Base-by-base conservation (phyloP, 23 tunicate genomes). In the Clavelina lepadiformis region DNA sequence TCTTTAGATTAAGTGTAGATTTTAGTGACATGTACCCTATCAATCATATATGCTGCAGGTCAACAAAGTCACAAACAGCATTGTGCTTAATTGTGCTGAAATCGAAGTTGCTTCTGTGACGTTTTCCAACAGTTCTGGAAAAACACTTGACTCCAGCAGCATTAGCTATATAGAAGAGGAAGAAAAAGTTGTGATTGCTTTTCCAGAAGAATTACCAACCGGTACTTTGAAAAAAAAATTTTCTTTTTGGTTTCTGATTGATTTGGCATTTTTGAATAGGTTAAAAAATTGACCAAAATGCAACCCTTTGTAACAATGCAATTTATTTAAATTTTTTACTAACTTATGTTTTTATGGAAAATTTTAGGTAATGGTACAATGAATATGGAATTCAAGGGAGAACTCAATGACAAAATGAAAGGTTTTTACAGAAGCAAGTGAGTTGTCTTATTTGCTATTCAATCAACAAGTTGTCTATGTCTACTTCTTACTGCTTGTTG, bases 391-490 rank as follows among this genome's bases (percentile, higher is more conserved):
- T 89, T 80, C 68, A 75, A 74, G 38, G 97, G 97, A 27, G 82
- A 80, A 61, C 57, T 89, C 38, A 89, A 89, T 80, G 73, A 89
- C 51, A 89, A 89, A 63, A 89, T 89, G 97, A 89, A 89, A 47
- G 97, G 97, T 8, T 84, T 89, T 31, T 89, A 89, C 56, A 51
- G 97, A 62, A 89, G 82, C 75, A 75, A 75, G 79, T 89, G 64
- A 19, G 83, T 56, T 15, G 51, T 60, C 49, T 41, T 8, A 41
- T 41, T 41, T 15, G n/a, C n/a, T n/a, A n/a, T n/a, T n/a, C n/a
- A n/a, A n/a, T n/a, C n/a, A n/a, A n/a, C n/a, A n/a, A n/a, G n/a
- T n/a, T n/a, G n/a, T n/a, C n/a, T n/a, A n/a, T n/a, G n/a, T n/a
- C n/a, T n/a, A n/a, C n/a, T n/a, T n/a, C n/a, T n/a, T n/a, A n/a